Conservation (phyloP, 2,888 invertebrate species). For the Arctia plantaginis region DNA sequence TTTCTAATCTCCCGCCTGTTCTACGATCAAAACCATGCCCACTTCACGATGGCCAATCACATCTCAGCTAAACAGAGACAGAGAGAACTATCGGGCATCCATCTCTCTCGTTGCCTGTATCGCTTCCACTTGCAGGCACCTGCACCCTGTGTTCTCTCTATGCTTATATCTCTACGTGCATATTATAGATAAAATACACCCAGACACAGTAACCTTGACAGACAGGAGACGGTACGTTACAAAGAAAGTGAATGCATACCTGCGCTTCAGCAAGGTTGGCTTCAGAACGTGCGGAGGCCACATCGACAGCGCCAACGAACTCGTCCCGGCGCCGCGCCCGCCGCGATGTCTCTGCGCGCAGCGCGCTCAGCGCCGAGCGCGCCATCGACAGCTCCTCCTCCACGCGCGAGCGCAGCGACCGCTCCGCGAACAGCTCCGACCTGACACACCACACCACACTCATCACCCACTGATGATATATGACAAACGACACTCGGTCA, state of each 20-base stretch:
- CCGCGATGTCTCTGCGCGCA: slow-evolving; percentile 7
- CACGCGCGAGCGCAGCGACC: slow-evolving; percentile 72
- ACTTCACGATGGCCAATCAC: no score
- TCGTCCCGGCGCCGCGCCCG: slow-evolving; percentile 9
- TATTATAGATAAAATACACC: no score
- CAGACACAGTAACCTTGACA: no score
- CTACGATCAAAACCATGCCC: no score
- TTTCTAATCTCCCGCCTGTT: no score
- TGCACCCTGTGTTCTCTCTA: no score
- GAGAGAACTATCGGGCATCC: no score
- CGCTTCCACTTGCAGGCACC: no score
- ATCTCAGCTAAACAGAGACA: no score
- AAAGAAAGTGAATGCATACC: slow-evolving; percentile 47
- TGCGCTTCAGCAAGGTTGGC: slow-evolving; percentile 49
- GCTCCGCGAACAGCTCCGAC: slow-evolving; percentile 75
- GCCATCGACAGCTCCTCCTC: slow-evolving; percentile 67
- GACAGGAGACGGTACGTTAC: no score
- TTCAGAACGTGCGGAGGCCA: slow-evolving; percentile 34
- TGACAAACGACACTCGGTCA: not conserved
- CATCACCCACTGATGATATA: not conserved
- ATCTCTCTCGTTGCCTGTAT: no score
- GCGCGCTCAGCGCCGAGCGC: slow-evolving; percentile 47
- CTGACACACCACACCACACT: slow-evolving; percentile 46
- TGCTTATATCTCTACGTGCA: no score
- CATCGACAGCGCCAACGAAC: slow-evolving; percentile 2